These are phyloP conservation scores for Anoncus sp. DNA, from an alignment of 2,888 invertebrate species.

Conservation along the genomic window DNA sequence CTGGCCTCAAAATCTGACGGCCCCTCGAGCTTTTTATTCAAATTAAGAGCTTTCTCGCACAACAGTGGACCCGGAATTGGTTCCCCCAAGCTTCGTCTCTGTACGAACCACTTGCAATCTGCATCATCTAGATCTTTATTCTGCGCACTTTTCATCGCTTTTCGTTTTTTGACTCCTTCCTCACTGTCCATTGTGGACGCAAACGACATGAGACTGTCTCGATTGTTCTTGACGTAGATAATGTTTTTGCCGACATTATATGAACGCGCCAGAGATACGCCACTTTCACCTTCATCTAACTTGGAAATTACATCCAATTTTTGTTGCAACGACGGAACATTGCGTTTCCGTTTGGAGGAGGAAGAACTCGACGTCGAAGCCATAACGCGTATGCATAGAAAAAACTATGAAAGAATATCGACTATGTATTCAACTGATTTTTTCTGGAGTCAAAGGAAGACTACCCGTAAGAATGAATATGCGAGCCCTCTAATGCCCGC, in stretches of 20 bases:
- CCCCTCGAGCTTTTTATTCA: slow-evolving; percentile 42
- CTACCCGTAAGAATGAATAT: no score
- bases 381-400: no score
- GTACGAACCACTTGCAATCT: slow-evolving; percentile 69
- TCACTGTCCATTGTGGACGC: slow-evolving; percentile 66
- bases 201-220: slow-evolving; percentile 66
- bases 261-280: slow-evolving; percentile 53
- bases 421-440: no score
- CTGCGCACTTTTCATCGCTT: slow-evolving; percentile 61
- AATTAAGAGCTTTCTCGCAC: slow-evolving; percentile 50
- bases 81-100: slow-evolving; percentile 64
- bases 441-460: no score
- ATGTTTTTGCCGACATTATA: slow-evolving; percentile 71
- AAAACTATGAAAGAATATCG: no score
- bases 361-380: no score
- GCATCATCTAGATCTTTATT: slow-evolving; percentile 69
- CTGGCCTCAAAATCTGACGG: slow-evolving; percentile 46
- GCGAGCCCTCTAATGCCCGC: no score
- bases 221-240: slow-evolving; percentile 66
- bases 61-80: slow-evolving; percentile 64
- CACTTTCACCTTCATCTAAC: no score
- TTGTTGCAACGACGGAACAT: no score
- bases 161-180: slow-evolving; percentile 68
- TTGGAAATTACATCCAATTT: no score
- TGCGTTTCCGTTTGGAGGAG: no score